phyloP scores from a whole-genome alignment of 2,888 invertebrate genomes.

The Hirtodrosophila alboralis region DNA sequence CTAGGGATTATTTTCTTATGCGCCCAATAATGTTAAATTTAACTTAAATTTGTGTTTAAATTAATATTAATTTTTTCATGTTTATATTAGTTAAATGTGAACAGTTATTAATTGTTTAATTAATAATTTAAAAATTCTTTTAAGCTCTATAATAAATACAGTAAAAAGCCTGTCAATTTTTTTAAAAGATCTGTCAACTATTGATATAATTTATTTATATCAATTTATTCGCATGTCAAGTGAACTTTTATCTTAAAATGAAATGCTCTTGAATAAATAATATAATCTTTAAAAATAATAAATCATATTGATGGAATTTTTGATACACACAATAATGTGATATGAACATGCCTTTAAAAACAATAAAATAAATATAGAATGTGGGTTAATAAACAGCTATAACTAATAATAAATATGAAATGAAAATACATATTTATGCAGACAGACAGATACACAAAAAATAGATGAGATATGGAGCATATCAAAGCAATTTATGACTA shows the following conservation, averaged over 20 bases:
- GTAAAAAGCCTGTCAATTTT: too few relatives aligned
- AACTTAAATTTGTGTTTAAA: too few relatives aligned
- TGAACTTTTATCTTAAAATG: too few relatives aligned
- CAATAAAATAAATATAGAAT: conserved; percentile 8
- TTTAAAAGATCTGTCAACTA: too few relatives aligned
- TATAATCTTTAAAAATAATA: not conserved
- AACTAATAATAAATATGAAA: conserved; percentile 4
- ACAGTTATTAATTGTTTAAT: not conserved
- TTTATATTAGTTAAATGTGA: not conserved
- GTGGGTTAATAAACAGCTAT: conserved; percentile 1
- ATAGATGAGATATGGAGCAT: conserved; percentile 11
- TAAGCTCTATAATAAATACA: too few relatives aligned
- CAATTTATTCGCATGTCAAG: too few relatives aligned
- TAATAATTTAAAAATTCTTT: too few relatives aligned
- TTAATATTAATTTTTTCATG: too few relatives aligned
- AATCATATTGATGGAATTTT: not conserved
- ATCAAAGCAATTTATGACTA: conserved; percentile 29
- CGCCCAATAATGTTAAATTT: too few relatives aligned
- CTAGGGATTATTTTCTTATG: not conserved
- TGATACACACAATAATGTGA: too few relatives aligned
- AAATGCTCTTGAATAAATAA: not conserved
- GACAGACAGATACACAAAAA: not conserved
- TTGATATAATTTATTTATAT: too few relatives aligned
- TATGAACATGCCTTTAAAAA: not conserved
- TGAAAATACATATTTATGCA: conserved; percentile 10